These are phyloP conservation scores for Andrena camellia DNA, from an alignment of 2,888 invertebrate genomes.

Conservation along the genomic window DNA sequence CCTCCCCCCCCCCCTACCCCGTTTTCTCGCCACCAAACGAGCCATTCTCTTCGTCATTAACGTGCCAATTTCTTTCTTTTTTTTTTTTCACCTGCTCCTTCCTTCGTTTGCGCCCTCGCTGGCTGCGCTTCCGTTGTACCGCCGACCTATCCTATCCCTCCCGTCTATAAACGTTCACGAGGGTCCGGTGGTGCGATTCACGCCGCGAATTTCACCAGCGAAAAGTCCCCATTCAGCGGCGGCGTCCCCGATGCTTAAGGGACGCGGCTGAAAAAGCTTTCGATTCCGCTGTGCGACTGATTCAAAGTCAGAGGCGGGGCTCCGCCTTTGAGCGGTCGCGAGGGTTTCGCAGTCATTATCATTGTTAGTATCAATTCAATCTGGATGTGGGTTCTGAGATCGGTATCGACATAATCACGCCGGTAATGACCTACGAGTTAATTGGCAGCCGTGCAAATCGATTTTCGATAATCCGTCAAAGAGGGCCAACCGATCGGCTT, in stretches of 20 bases:
- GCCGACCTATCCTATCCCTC: no score
- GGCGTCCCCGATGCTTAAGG: no score
- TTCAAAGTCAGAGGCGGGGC: not conserved
- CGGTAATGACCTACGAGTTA: slow-evolving; percentile 70
- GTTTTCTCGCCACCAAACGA: slow-evolving; percentile 42
- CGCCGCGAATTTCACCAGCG: no score
- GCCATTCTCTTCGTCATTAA: slow-evolving; percentile 53
- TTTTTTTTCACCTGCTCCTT: slow-evolving; percentile 16
- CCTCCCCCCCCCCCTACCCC: slow-evolving; percentile 23
- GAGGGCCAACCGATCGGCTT: slow-evolving; percentile 46
- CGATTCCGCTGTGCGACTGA: no score
- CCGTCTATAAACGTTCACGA: not conserved
- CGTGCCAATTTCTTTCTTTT: slow-evolving; percentile 42
- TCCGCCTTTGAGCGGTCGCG: not conserved
- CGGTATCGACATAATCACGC: slow-evolving; percentile 69
- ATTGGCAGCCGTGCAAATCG: slow-evolving; percentile 69
- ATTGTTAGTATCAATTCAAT: slow-evolving; percentile 73
- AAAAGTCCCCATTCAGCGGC: no score
- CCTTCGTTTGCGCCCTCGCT: slow-evolving; percentile 29
- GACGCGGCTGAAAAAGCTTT: no score
- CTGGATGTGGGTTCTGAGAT: slow-evolving; percentile 63
- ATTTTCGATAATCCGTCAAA: slow-evolving; percentile 72
- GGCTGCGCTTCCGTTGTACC: slow-evolving; percentile 25
- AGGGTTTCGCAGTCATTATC: slow-evolving; percentile 42
- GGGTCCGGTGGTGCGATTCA: not conserved